Evolutionary conservation across 2,888 invertebrate genomes (phyloP).

Genomic region (Andrena trimmerana): DNA sequence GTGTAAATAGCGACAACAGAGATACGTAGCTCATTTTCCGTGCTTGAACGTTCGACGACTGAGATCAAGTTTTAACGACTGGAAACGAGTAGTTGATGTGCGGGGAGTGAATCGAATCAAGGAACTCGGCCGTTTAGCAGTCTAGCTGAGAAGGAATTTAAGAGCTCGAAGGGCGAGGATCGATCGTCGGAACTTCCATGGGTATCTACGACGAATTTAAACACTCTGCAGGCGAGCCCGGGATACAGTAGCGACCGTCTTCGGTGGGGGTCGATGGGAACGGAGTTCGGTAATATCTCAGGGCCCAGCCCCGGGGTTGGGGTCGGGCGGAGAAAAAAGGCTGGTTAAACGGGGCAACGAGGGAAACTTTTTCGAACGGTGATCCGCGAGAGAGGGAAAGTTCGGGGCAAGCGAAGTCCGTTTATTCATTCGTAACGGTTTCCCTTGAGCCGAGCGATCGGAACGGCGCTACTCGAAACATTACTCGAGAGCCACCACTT

Average conservation of each 20-base stretch:
- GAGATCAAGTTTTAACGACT: conserved; percentile 18
- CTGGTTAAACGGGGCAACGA: conserved; percentile 1
- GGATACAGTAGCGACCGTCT: conserved; percentile 6
- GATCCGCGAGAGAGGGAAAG: conserved; percentile 21
- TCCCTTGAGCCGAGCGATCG: conserved; percentile 1
- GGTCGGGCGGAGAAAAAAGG: not conserved
- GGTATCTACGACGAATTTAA: conserved; percentile 31
- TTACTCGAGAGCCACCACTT: not conserved
- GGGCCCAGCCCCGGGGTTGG: not conserved
- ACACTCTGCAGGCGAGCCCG: conserved; percentile 1
- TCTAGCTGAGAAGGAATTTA: not conserved
- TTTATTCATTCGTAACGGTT: conserved; percentile 45
- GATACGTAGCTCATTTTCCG: not conserved
- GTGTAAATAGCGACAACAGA: no score
- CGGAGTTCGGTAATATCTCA: conserved; percentile 17
- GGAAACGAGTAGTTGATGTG: conserved; percentile 20
- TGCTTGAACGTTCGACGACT: not conserved
- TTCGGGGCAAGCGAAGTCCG: conserved; percentile 10
- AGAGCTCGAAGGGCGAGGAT: conserved; percentile 36
- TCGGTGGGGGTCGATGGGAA: not conserved
- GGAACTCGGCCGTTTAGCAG: conserved; percentile 24
- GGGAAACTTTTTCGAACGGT: conserved; percentile 28
- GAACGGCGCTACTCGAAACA: conserved; percentile 10
- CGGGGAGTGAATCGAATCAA: conserved; percentile 19
- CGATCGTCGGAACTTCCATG: conserved; percentile 29